Base-by-base conservation (phyloP, 2,113 vertebrate species). In the Catharus minimus region DNA sequence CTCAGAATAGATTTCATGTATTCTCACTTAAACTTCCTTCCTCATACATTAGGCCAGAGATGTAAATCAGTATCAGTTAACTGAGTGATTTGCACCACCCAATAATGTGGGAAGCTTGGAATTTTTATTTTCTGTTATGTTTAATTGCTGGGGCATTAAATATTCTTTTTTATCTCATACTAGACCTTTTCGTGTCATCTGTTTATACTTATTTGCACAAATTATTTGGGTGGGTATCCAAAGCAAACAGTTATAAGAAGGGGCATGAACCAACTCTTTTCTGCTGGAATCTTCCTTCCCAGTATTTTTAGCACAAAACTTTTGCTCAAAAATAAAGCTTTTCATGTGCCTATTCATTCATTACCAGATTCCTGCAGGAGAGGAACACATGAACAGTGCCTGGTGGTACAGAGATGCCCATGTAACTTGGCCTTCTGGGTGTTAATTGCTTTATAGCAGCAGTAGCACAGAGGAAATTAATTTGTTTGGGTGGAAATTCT, bases 271-370 rank as follows among this genome's bases (percentile, higher is more conserved):
- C 15, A 76, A 7, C 21, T 60, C 32, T 87, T 27, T 76, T 66
- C 32, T 90, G 1, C 24, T 33, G 46, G 5, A 21, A 23, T 74
- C 19, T 78, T 81, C 14, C 32, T 77, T 91, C 27, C 14, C 7
- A 5, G 7, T 73, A 27, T 58, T 90, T 83, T 77, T 72, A 65
- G 55, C 19, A 57, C 13, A 61, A 49, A 62, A 1, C 14, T 86
- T 23, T 77, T 74, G 41, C 41, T 68, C 57, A 36, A 53, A 73
- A 67, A 7, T 15, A 49, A 41, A 78, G 10, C 11, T 56, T 81
- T 93, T 74, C 8, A 27, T 1, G 0, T 41, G 12, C 23, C 17
- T 0, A 0, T 73, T 86, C 0, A 0, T 80, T 86, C 2, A 1
- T 49, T 65, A 21, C 7, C 1, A 14, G 27, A 24, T 39, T 82